These are phyloP conservation scores for Gobio gobio DNA, from an alignment of 2,113 vertebrate genomes.

Conservation along the genomic window DNA sequence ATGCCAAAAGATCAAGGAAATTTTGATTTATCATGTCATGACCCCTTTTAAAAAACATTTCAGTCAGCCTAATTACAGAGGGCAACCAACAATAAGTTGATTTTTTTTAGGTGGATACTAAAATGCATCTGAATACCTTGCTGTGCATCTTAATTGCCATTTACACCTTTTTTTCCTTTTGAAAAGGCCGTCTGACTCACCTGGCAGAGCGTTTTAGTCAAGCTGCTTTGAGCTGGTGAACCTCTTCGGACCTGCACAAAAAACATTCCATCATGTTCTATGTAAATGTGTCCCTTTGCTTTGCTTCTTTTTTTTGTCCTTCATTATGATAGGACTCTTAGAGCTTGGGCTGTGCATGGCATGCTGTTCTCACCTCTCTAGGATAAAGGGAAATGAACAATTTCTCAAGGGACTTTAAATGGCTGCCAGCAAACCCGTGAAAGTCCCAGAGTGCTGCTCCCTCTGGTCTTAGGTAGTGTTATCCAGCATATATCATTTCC, in stretches of 20 bases:
- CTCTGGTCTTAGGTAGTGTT: conserved; percentile 23
- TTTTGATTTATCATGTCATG: no score
- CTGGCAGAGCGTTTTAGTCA: not conserved
- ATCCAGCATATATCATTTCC: conserved; percentile 28
- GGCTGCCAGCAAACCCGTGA: conserved; percentile 26
- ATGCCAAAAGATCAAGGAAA: no score
- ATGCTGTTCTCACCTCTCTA: conserved; percentile 13
- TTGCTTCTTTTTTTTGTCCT: not conserved
- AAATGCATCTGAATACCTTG: no score
- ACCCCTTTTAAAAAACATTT: no score
- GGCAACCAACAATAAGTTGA: no score
- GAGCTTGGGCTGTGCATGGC: not conserved
- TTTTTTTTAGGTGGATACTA: no score
- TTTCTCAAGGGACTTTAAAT: conserved; percentile 29
- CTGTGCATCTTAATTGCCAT: not conserved
- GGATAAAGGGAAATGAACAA: conserved; percentile 16
- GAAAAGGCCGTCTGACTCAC: not conserved
- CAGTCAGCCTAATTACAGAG: no score
- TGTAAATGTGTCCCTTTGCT: not conserved
- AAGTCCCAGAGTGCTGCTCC: not conserved
- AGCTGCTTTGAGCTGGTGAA: not conserved
- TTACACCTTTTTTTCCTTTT: not conserved
- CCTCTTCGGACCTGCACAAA: not conserved
- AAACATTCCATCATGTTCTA: not conserved
- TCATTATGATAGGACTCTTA: not conserved